Conservation (phyloP, 2,797 vertebrate species). For the Myotis myotis region DNA sequence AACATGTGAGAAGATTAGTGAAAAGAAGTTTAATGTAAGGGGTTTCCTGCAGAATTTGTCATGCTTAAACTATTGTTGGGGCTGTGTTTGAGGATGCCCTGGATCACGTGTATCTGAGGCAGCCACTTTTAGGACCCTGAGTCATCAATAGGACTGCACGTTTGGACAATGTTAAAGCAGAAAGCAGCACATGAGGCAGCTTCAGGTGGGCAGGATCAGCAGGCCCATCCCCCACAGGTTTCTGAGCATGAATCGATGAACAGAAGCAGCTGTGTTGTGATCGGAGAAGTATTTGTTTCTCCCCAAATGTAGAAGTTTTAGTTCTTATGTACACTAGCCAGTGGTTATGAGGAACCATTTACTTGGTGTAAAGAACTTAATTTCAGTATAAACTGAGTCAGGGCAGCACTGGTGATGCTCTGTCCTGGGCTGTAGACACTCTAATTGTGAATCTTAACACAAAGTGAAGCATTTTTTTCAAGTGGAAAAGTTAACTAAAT, state of each 20-base stretch:
- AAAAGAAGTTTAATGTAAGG: neutral
- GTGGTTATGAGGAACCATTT: constrained; percentile 92
- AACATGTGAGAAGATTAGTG: neutral
- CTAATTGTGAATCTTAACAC: constrained; percentile 90
- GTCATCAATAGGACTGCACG: neutral
- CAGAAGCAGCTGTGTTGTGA: constrained; percentile 90
- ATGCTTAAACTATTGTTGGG: neutral
- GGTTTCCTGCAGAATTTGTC: neutral
- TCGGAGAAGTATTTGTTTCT: constrained; percentile 93
- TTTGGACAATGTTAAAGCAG: neutral
- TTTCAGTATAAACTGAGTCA: constrained; percentile 89
- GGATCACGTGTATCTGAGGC: neutral
- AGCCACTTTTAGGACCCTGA: neutral
- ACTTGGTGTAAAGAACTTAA: constrained; percentile 92
- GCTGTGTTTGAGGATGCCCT: neutral
- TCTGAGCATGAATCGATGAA: constrained; percentile 89
- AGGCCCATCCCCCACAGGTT: constrained; percentile 98
- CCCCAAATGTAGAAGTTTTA: constrained; percentile 92
- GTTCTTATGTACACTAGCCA: constrained; percentile 91
- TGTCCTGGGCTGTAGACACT: constrained; percentile 86
- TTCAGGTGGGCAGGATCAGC: constrained; percentile 98
- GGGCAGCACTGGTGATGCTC: constrained; percentile 84
- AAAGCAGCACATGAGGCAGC: constrained; percentile 57
- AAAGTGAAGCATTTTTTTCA: constrained; percentile 92
- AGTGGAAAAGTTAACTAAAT: constrained; percentile 90